These are phyloP conservation scores for Tipula unca DNA, from an alignment of 2,888 invertebrate genomes.

Conservation along the genomic window DNA sequence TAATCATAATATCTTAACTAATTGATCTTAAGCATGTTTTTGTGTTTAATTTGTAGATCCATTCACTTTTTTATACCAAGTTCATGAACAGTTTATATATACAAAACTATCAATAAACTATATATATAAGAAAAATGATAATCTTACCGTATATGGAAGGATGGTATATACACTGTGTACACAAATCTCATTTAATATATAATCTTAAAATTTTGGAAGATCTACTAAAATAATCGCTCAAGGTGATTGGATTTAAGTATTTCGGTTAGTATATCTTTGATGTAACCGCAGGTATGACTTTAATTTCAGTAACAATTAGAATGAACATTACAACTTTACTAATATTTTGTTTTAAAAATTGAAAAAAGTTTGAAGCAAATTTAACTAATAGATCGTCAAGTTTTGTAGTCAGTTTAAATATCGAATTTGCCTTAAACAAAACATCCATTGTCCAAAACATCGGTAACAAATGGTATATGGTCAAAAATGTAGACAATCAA, in stretches of 20 bases:
- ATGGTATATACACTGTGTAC: background rate
- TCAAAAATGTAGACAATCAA: too few relatives aligned
- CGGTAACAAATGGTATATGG: too few relatives aligned
- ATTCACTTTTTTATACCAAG: background rate
- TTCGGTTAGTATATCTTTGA: too few relatives aligned
- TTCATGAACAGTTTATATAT: background rate
- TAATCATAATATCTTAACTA: background rate
- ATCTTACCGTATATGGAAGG: background rate
- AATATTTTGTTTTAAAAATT: too few relatives aligned
- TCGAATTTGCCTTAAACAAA: too few relatives aligned
- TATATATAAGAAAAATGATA: background rate
- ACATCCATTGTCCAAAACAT: too few relatives aligned
- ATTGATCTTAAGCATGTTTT: background rate
- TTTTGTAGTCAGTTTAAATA: too few relatives aligned
- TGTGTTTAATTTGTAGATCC: background rate
- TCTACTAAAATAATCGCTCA: background rate
- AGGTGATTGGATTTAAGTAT: background rate
- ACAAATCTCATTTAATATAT: background rate
- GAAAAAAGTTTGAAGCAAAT: too few relatives aligned
- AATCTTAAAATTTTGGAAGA: background rate
- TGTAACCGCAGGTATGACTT: too few relatives aligned
- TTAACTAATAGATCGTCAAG: too few relatives aligned
- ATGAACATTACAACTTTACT: too few relatives aligned
- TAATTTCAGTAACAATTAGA: too few relatives aligned
- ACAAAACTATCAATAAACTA: background rate